These are phyloP conservation scores for Lepidocyrtoides sp. DNA, from an alignment of 2,888 invertebrate species.

Conservation along the genomic window DNA sequence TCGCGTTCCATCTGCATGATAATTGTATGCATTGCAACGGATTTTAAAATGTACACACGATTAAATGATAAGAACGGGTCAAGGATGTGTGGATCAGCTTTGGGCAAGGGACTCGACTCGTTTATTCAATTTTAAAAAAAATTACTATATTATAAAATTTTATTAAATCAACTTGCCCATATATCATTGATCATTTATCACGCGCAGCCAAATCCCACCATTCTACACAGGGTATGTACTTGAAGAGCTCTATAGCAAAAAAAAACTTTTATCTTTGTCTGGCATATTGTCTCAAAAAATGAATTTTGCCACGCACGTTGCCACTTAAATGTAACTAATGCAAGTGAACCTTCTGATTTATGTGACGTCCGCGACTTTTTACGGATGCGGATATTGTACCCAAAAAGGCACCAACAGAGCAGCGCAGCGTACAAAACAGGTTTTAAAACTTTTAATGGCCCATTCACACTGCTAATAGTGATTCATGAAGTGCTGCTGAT, in stretches of 20 bases:
- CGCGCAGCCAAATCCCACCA: background rate
- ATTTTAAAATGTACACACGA: background rate
- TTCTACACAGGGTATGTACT: background rate
- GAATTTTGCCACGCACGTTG: background rate
- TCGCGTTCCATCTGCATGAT: background rate
- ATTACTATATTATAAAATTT: background rate
- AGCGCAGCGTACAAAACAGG: constrained; percentile 34
- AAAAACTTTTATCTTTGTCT: background rate
- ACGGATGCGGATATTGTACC: constrained; percentile 47
- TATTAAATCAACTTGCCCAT: background rate
- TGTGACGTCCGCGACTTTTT: constrained; percentile 4
- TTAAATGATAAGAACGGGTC: constrained; percentile 49
- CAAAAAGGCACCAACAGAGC: background rate
- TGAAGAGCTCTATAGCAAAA: background rate
- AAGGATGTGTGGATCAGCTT: constrained; percentile 64
- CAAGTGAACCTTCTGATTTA: background rate
- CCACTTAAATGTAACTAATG: background rate
- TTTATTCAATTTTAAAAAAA: constrained; percentile 17
- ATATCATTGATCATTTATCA: background rate
- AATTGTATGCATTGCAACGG: background rate
- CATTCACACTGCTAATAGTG: background rate
- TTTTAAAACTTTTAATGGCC: constrained; percentile 61
- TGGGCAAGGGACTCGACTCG: constrained; percentile 10
- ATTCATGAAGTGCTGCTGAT: constrained; percentile 2
- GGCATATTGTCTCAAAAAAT: constrained; percentile 4